Conservation (phyloP, 2,888 invertebrate genomes). For the Acronicta leporina region DNA sequence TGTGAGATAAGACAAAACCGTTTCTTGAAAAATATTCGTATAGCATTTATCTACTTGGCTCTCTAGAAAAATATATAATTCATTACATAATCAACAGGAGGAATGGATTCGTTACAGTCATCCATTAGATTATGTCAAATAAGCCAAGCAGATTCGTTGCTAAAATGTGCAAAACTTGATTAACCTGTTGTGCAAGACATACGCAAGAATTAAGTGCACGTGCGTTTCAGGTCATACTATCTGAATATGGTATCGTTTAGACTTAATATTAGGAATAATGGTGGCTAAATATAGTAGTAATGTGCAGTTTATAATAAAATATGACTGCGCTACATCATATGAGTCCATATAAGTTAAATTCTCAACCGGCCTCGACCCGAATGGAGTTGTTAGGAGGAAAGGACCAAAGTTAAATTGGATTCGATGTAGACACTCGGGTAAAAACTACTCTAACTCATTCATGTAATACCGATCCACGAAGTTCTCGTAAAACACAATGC, state of each 20-base stretch:
- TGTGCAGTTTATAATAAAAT: conserved; percentile 42
- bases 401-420: conserved; percentile 1
- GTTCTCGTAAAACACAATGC: neutral
- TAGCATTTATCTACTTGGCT: conserved; percentile 29
- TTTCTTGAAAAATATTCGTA: conserved; percentile 20
- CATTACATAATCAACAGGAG: conserved; percentile 27
- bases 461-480: neutral
- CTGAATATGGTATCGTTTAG: conserved; percentile 47
- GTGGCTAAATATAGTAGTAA: conserved; percentile 35
- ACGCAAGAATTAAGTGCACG: conserved; percentile 40
- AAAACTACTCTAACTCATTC: neutral
- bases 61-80: conserved; percentile 39
- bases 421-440: neutral
- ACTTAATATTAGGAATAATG: conserved; percentile 47
- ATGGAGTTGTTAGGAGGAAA: conserved; percentile 35
- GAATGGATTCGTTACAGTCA: conserved; percentile 42
- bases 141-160: conserved; percentile 24
- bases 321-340: conserved; percentile 29
- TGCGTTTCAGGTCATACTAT: conserved; percentile 43
- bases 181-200: conserved; percentile 38
- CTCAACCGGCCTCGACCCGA: conserved; percentile 22
- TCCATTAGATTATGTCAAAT: conserved; percentile 50
- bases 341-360: conserved; percentile 16
- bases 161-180: conserved; percentile 41
- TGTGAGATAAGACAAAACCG: conserved; percentile 1